phyloP scores from a whole-genome alignment of 2,888 invertebrate genomes.

The Lasioglossum morio region DNA sequence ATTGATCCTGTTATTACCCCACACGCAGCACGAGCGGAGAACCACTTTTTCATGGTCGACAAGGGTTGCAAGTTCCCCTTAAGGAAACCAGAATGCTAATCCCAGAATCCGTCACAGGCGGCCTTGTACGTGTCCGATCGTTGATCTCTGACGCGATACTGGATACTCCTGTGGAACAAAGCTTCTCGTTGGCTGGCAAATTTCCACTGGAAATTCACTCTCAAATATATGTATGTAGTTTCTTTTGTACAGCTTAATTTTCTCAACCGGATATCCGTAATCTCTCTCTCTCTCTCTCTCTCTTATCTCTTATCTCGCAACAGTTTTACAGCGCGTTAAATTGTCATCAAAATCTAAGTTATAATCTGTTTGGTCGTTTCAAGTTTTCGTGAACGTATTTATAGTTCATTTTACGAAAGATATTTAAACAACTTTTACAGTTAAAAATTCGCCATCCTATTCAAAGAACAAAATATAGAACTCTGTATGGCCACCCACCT shows the following conservation, averaged over 20 bases:
- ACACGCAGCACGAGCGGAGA: background rate
- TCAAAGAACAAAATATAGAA: no score
- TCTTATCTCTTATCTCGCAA: background rate
- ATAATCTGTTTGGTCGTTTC: no score
- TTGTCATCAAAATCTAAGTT: background rate
- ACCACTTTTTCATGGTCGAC: slow-evolving; percentile 20
- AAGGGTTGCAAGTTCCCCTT: background rate
- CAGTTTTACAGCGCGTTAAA: background rate
- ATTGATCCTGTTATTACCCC: slow-evolving; percentile 13
- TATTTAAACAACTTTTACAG: no score
- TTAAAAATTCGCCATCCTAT: no score
- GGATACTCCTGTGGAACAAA: background rate
- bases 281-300: no score
- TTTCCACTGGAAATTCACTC: background rate
- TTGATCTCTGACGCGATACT: background rate
- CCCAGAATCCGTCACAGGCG: slow-evolving; percentile 4
- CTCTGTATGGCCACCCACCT: no score
- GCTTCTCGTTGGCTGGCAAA: background rate
- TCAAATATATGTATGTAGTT: background rate
- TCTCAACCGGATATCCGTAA: background rate
- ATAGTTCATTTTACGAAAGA: no score
- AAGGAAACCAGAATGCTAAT: slow-evolving; percentile 13
- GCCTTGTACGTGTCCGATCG: slow-evolving; percentile 4
- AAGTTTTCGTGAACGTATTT: no score
- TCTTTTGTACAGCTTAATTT: background rate